Evolutionary conservation across 64 coral and sea anemone genomes (phyloP), one percentile per base, ranked within the genome.

Genomic region (Montipora capricornis): DNA sequence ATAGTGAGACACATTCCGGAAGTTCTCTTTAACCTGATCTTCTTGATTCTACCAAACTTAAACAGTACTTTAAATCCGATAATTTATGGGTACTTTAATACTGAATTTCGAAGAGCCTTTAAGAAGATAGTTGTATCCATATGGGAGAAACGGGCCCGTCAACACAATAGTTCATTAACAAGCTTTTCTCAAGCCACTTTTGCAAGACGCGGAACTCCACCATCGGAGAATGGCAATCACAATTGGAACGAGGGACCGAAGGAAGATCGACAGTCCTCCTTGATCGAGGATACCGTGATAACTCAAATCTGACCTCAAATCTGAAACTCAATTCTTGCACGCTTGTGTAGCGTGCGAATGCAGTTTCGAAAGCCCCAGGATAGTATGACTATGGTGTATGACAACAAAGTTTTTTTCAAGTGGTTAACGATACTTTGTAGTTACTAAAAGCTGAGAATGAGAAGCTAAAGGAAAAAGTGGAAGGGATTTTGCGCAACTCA

Each of bases 81-180:
- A 8, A 97, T 97, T 80, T 97, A 97, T 47, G 95, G 83, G 19
- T 87, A 94, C 86, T 97, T 97, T 16, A 97, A 97, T 78, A 77
- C 58, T 11, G 95, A 97, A 46, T 97, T 88, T 74, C 73, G 95
- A 6, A 81, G 84, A 0, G 83, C 92, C 78, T 97, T 97, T 78
- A 71, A 76, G 55, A 97, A 83, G 89, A 91, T 97, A 60, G 45
- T 97, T 52, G 64, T 91, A 5, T 80, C 20, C 9, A 47, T 68
- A 45, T 95, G 94, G 15, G 16, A 19, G 5, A 62, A 20, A 16
- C 4, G 77, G 2, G 66, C 9, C 2, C 20, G 29, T 0, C 47
- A 87, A 46, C 49, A 90, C 13, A 20, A 26, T 10, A 29, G 66
- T 53, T 88, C 86, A 17, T 9, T 75, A 14, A 75, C 69, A 16